Evolutionary conservation across 2,113 vertebrate genomes (phyloP).

Genomic region (Apteryx mantelli): DNA sequence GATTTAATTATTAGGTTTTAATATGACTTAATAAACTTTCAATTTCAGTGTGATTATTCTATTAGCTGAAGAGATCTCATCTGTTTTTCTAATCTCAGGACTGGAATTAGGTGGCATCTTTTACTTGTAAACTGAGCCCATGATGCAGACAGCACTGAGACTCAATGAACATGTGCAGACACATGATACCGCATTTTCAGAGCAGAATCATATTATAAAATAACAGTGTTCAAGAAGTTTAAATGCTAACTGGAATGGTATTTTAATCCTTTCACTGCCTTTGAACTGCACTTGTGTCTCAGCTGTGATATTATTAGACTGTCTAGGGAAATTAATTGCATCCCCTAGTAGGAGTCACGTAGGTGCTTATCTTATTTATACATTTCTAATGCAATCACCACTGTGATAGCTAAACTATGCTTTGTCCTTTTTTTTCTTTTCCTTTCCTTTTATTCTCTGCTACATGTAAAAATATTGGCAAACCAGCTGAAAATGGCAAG

Average conservation of each 20-base stretch:
- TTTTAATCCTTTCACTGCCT: constrained; percentile 59
- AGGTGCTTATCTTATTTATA: constrained; percentile 53
- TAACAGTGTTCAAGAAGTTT: not conserved
- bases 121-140: not conserved
- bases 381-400: not conserved
- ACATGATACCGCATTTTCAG: not conserved
- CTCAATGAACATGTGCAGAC: not conserved
- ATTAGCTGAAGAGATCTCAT: not conserved
- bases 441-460: not conserved
- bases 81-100: not conserved
- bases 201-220: not conserved
- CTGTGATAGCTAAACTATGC: not conserved
- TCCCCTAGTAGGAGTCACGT: constrained; percentile 36
- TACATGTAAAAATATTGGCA: not conserved
- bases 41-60: not conserved
- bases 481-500: not conserved
- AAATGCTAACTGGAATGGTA: constrained; percentile 20
- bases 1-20: not conserved
- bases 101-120: not conserved
- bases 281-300: constrained; percentile 43
- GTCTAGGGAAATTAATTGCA: constrained; percentile 64
- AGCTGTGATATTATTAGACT: constrained; percentile 55
- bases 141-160: not conserved
- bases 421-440: not conserved
- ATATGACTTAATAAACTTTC: not conserved